Conservation (phyloP, 2,113 vertebrate species). For the Micronycteris hirsuta region DNA sequence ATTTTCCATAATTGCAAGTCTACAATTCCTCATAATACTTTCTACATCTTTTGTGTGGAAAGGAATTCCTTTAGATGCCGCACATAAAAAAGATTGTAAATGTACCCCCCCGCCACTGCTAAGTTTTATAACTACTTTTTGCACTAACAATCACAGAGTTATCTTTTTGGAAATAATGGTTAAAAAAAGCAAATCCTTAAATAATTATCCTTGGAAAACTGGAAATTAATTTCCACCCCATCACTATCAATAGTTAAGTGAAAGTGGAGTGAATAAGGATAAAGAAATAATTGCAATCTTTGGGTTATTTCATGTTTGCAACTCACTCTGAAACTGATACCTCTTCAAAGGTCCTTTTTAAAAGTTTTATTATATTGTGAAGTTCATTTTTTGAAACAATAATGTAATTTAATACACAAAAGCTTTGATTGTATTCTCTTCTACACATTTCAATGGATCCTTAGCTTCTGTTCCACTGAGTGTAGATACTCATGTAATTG, state of each 20-base stretch:
- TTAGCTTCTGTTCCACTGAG: neutral
- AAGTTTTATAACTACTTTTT: slow-evolving; percentile 1
- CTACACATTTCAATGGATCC: neutral
- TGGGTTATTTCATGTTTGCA: neutral
- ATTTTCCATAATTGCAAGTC: no score
- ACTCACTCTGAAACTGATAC: neutral
- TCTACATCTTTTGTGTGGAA: neutral
- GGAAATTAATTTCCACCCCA: slow-evolving; percentile 17
- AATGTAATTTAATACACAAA: neutral
- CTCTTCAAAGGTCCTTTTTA: neutral
- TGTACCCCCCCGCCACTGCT: neutral
- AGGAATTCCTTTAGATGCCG: slow-evolving; percentile 42
- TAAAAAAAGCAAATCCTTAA: slow-evolving; percentile 8
- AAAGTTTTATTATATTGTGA: neutral
- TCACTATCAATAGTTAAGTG: neutral
- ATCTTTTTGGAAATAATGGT: slow-evolving; percentile 21
- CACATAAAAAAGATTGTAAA: slow-evolving; percentile 24
- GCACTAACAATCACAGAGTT: neutral
- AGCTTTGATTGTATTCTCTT: neutral
- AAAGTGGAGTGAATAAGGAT: slow-evolving; percentile 16
- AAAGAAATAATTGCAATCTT: neutral
- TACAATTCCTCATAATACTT: neutral
- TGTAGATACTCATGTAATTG: neutral
- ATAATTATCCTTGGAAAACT: slow-evolving; percentile 23
- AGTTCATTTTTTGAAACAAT: neutral